Evolutionary conservation across 2,113 vertebrate genomes (phyloP), one percentile per base, ranked within the genome.

Genomic region (Megaleporinus macrocephalus): DNA sequence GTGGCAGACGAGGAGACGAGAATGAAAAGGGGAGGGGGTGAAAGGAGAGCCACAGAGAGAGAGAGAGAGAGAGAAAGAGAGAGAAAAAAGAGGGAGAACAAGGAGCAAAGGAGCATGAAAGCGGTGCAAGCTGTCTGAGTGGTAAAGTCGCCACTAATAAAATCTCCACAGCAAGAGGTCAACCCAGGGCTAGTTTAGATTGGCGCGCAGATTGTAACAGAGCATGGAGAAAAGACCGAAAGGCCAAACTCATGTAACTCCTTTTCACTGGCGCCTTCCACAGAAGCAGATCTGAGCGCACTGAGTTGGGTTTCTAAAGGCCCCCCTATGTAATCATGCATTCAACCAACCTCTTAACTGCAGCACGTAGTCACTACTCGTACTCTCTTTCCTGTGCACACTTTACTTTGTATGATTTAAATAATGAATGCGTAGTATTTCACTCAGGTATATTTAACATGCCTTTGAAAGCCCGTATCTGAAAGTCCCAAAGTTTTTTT

Each of bases 121-220:
- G 86, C 89, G 85, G 83, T 89, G 88, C 83, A 82, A 83, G 85
- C 87, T 85, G 88, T 89, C 86, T 92, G 90, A 92, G 89, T 91
- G 90, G 88, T 91, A 91, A 90, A 91, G 92, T 82, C 88, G 86
- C 89, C 86, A 89, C 92, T 93, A 93, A 94, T 93, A 94, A 92
- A 91, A 92, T 90, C 91, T 91, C 89, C 89, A 89, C 87, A 76
- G 85, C 87, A 87, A 89, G 89, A 89, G 89, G 90, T 91, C 90
- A 89, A 74, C 87, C 84, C 78, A 65, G 86, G 88, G 83, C 89
- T 88, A 86, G 86, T 88, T 91, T 92, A 89, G 90, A 89, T 88
- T 89, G 90, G 89, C 87, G 89, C 89, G 86, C 86, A 90, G 90
- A 90, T 86, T 89, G 87, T 89, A 88, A 89, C 87, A 87, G 88